A percentile compares a stretch with the other conserved stretches of the same genome.
Conservation (phyloP, 2,888 invertebrate genomes). For the Morinoia aosen region DNA sequence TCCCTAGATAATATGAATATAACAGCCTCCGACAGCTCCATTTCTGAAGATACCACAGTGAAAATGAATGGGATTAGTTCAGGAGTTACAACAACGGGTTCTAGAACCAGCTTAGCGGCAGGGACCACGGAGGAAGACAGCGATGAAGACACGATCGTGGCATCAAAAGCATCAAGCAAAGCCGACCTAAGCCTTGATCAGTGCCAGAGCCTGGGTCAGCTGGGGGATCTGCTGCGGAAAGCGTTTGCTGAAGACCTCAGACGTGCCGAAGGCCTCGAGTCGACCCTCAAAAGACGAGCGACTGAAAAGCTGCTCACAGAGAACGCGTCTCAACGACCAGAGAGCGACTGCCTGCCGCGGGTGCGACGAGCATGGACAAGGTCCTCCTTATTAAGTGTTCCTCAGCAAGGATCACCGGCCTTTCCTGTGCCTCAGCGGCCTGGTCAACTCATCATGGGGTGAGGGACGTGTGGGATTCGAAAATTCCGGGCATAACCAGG, state of each 20-base stretch:
- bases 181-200: not conserved
- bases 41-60: not conserved
- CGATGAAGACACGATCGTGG: constrained; percentile 32
- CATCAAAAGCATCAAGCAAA: constrained; percentile 13
- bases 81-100: not conserved
- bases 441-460: constrained; percentile 41
- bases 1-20: not conserved
- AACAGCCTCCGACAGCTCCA: not conserved
- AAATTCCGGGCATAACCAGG: not conserved
- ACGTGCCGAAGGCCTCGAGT: not conserved
- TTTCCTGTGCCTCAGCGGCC: not conserved
- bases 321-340: not conserved
- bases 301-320: not conserved
- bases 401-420: not conserved
- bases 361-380: not conserved
- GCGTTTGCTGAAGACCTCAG: constrained; percentile 4
- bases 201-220: constrained; percentile 35
- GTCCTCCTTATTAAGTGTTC: not conserved
- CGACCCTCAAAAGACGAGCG: not conserved
- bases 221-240: constrained; percentile 22
- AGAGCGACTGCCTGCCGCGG: not conserved
- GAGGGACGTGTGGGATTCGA: not conserved
- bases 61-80: not conserved
- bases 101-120: not conserved
- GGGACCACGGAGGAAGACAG: not conserved